Percentiles rank a stretch among this genome's conserved stretches.
Evolutionary conservation across 2,113 vertebrate genomes (phyloP).

Genomic region (Dissostichus mawsoni): DNA sequence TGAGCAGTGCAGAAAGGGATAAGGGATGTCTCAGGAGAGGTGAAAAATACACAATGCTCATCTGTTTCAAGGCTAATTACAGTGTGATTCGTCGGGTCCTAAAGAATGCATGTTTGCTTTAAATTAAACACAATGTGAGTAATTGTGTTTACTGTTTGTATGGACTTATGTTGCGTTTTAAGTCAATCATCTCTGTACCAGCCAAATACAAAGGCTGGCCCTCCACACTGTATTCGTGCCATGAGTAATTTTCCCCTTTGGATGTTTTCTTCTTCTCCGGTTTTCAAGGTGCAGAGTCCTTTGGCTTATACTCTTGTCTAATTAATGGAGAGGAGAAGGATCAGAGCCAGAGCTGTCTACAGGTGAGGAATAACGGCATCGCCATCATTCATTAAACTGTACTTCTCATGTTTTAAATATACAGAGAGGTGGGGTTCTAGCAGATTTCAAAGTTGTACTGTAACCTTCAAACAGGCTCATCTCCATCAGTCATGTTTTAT

Average conservation of each 20-base stretch:
- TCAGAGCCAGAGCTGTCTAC: slow-evolving; percentile 95
- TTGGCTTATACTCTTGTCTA: slow-evolving; percentile 94
- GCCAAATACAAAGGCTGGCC: neutral
- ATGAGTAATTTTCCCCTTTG: neutral
- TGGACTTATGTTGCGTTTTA: neutral
- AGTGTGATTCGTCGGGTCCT: slow-evolving; percentile 15
- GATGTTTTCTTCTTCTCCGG: neutral
- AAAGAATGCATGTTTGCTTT: slow-evolving; percentile 3
- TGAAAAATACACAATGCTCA: slow-evolving; percentile 53
- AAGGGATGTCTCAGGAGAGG: slow-evolving; percentile 33
- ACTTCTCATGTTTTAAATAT: neutral
- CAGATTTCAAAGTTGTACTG: neutral
- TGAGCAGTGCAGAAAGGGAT: neutral
- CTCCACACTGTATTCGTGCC: neutral
- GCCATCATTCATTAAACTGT: neutral
- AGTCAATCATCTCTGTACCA: neutral
- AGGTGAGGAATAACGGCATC: slow-evolving; percentile 88
- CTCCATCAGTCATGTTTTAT: neutral
- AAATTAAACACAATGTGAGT: neutral
- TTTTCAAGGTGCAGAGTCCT: slow-evolving; percentile 92
- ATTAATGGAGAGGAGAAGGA: slow-evolving; percentile 96
- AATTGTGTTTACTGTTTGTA: slow-evolving; percentile 4
- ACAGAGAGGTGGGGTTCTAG: neutral
- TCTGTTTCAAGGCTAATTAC: slow-evolving; percentile 42
- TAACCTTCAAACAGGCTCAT: neutral